These are phyloP conservation scores for Ammodytes marinus DNA, from an alignment of 2,113 vertebrate genomes.

Conservation along the genomic window DNA sequence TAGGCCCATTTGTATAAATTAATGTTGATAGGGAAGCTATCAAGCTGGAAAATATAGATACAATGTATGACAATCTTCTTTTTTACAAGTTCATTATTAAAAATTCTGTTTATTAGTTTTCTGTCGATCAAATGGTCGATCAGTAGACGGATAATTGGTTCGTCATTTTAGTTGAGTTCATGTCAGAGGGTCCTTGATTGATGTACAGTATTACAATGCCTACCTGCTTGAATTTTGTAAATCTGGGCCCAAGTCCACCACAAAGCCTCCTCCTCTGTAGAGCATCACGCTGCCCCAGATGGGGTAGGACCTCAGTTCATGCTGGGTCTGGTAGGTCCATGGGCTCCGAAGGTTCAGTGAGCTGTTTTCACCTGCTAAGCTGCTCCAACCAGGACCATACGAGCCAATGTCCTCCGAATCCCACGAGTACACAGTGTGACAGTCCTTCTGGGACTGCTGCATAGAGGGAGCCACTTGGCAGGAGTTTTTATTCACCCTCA, in stretches of 20 bases:
- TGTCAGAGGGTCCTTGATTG: not conserved
- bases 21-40: not conserved
- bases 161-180: not conserved
- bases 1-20: not conserved
- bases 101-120: no score
- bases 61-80: no score
- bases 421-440: slow-evolving; percentile 88
- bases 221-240: slow-evolving; percentile 88
- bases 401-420: slow-evolving; percentile 88
- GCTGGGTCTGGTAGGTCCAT: slow-evolving; percentile 91
- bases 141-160: not conserved
- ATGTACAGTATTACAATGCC: not conserved
- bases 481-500: slow-evolving; percentile 88
- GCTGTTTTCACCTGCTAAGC: slow-evolving; percentile 55
- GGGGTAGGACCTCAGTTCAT: slow-evolving; percentile 82
- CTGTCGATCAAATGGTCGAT: not conserved
- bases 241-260: slow-evolving; percentile 88
- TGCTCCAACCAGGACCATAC: slow-evolving; percentile 89
- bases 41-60: no score
- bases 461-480: slow-evolving; percentile 83
- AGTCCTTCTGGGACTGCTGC: slow-evolving; percentile 76
- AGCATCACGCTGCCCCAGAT: slow-evolving; percentile 89
- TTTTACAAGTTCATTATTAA: no score
- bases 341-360: slow-evolving; percentile 70
- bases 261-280: slow-evolving; percentile 94